Conservation (phyloP, 2,888 invertebrate species). For the Onchidella celtica region DNA sequence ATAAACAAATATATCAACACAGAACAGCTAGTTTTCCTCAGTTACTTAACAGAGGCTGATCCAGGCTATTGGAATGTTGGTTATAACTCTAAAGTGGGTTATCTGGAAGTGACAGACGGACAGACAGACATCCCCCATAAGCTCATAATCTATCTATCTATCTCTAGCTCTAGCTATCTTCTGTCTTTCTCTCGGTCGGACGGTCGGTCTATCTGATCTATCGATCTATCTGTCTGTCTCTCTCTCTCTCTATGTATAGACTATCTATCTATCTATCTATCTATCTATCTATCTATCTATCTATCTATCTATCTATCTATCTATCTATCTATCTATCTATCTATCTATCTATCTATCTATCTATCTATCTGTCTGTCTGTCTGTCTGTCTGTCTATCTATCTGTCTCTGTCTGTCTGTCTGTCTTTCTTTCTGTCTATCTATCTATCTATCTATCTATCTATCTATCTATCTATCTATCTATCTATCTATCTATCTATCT, state of each 20-base stretch:
- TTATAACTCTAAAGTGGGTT: no score
- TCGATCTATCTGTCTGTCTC: neutral
- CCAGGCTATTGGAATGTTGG: no score
- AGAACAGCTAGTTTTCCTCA: no score
- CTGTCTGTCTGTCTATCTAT: no score
- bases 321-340: neutral
- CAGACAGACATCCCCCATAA: no score
- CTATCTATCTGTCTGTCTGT: slow-evolving; percentile 20
- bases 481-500: neutral
- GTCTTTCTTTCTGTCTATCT: neutral
- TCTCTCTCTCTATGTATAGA: neutral
- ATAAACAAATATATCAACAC: no score
- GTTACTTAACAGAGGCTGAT: no score
- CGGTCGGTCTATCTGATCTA: neutral
- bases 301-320: slow-evolving; percentile 8
- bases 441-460: slow-evolving; percentile 15
- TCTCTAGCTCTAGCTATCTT: no score
- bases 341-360: slow-evolving; percentile 22
- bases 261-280: slow-evolving; percentile 22
- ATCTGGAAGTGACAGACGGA: no score
- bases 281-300: slow-evolving; percentile 24
- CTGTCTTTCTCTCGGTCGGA: neutral
- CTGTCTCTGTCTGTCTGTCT: neutral
- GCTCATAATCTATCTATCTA: no score
- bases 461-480: slow-evolving; percentile 14